Base-by-base conservation (phyloP, 2,797 vertebrate species). In the Cottoperca gobio region DNA sequence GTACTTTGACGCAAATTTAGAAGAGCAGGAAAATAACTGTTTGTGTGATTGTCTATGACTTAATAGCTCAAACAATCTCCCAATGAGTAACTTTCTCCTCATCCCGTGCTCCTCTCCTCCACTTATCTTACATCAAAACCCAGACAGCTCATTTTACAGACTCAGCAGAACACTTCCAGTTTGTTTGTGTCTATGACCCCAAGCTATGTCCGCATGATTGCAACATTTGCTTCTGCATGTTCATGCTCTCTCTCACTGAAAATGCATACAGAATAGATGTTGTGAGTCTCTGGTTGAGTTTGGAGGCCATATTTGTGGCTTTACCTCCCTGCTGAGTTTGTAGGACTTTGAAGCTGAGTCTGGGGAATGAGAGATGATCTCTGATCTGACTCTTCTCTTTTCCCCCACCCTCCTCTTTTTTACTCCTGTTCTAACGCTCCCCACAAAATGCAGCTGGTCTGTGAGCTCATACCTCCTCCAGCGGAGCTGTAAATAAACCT, bases 261-360 rank as follows among this genome's bases (percentile, higher is more conserved):
- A 74, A 61, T 69, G 17, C 70, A 52, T 6, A 21, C 46, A 52
- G 52, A 61, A 58, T 55, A 52, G 42, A 75, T 77, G 76, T 72
- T 77, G 31, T 58, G 73, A 31, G 8, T 71, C 53, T 65, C 43
- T 61, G 53, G 57, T 39, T 65, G 69, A 63, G 57, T 57, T 86
- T 79, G 60, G 65, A 78, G 73, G 54, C 78, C 87, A 85, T 86
- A 73, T 82, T 87, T 93, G 73, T 76, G 81, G 76, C 70, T 92
- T 93, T 90, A 83, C 80, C 80, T 89, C 88, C 89, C 46, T 75
- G 57, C 85, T 94, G 92, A 69, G 89, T 93, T 95, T 92, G 88
- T 78, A 86, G 71, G 62, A 86, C 91, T 93, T 91, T 90, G 89
- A 89, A 90, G 90, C 81, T 33, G 70, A 78, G 81, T 88, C 84